A percentile compares a stretch with the other conserved stretches of the same genome.
phyloP scores from a whole-genome alignment of 1,140 invertebrate species.

The Drosophila yakuba region DNA sequence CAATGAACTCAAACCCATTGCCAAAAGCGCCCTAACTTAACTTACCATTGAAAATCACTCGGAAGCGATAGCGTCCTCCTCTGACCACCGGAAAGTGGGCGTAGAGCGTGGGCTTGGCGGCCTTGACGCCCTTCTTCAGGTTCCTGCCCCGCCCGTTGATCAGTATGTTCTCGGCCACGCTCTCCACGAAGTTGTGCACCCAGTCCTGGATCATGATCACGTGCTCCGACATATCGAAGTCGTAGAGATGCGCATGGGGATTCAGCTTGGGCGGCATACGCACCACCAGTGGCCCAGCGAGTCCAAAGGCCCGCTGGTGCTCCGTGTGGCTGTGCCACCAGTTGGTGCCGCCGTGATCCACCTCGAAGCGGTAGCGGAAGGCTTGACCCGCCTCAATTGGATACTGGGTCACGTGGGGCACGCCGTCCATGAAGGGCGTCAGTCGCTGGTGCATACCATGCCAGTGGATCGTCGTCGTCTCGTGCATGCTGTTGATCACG shows the following conservation, averaged over 20 bases:
- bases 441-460: slow-evolving; percentile 85
- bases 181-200: slow-evolving; percentile 78
- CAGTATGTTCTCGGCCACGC: slow-evolving; percentile 84
- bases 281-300: slow-evolving; percentile 85
- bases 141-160: slow-evolving; percentile 86
- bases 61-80: slow-evolving; percentile 86
- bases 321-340: slow-evolving; percentile 84
- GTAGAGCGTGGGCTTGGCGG: slow-evolving; percentile 60
- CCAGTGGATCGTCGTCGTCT: slow-evolving; percentile 86
- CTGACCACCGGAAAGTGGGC: slow-evolving; percentile 69
- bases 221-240: slow-evolving; percentile 81
- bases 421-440: slow-evolving; percentile 88
- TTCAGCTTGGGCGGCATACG: slow-evolving; percentile 72
- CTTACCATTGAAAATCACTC: slow-evolving; percentile 86
- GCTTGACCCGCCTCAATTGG: slow-evolving; percentile 86
- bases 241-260: slow-evolving; percentile 75
- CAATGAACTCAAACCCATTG: background rate
- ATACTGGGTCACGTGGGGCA: slow-evolving; percentile 90
- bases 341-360: slow-evolving; percentile 84
- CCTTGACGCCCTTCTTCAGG: slow-evolving; percentile 59
- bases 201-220: slow-evolving; percentile 83
- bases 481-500: slow-evolving; percentile 86
- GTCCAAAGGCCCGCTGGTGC: slow-evolving; percentile 85
- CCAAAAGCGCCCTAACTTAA: no score
- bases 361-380: slow-evolving; percentile 86